These are phyloP conservation scores for Allobates femoralis DNA, from an alignment of 2,797 vertebrate genomes.

Conservation along the genomic window DNA sequence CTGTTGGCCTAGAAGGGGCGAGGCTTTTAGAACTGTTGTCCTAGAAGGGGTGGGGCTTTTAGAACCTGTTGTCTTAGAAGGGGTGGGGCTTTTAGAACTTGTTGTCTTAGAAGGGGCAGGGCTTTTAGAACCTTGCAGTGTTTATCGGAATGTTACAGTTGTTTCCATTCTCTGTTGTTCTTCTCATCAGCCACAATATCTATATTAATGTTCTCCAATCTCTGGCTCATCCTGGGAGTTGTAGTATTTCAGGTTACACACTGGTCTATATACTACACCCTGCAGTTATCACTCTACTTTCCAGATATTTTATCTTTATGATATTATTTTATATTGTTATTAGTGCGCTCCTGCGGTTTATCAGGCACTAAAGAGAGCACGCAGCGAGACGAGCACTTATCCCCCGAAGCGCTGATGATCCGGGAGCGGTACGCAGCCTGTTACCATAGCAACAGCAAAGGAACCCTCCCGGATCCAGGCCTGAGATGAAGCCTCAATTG, in stretches of 20 bases:
- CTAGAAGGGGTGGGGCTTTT: too few species aligned
- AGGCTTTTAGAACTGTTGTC: too few species aligned
- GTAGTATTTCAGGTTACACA: too few species aligned
- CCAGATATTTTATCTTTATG: too few species aligned
- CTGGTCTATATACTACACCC: too few species aligned
- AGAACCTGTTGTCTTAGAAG: too few species aligned
- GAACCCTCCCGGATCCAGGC: slow-evolving; percentile 20
- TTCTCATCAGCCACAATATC: background rate
- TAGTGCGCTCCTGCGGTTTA: background rate
- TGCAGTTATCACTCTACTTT: too few species aligned
- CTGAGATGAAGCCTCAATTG: slow-evolving; percentile 40
- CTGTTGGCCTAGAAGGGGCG: too few species aligned
- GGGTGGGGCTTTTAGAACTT: too few species aligned
- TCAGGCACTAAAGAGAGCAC: background rate
- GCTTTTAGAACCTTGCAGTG: background rate
- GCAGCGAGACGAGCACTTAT: slow-evolving; percentile 13
- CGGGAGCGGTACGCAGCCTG: slow-evolving; percentile 31
- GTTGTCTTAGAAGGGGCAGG: background rate
- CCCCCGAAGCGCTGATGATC: slow-evolving; percentile 26
- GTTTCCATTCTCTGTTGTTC: background rate
- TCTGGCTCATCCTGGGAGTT: too few species aligned
- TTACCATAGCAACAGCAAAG: slow-evolving; percentile 52
- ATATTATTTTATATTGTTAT: background rate
- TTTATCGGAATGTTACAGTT: background rate
- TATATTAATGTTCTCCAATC: background rate